These are phyloP conservation scores for Gandaritis pyraliata DNA, from an alignment of 2,888 invertebrate species.

Conservation along the genomic window DNA sequence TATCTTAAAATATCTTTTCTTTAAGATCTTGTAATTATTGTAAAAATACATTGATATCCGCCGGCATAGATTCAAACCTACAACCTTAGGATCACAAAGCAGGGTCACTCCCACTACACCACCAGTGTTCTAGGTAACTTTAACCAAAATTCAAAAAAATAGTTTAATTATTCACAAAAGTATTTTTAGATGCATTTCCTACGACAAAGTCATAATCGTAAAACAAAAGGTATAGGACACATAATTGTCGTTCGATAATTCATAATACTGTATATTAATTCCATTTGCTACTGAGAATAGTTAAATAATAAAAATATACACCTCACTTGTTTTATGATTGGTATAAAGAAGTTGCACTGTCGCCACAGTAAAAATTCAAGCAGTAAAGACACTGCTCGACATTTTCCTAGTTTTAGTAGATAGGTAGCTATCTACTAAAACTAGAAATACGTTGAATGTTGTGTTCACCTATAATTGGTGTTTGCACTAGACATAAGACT, in stretches of 20 bases:
- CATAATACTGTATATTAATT: conserved; percentile 55
- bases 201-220: conserved; percentile 25
- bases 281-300: conserved; percentile 56
- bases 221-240: conserved; percentile 25
- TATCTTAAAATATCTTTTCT: no score
- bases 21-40: no score
- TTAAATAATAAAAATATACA: conserved; percentile 50
- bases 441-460: no score
- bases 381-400: conserved; percentile 18
- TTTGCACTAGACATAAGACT: no score
- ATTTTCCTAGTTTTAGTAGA: no score
- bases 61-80: no score
- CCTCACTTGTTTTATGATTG: conserved; percentile 47
- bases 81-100: no score
- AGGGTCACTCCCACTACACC: no score
- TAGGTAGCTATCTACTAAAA: no score
- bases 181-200: not conserved
- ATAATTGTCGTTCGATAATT: conserved; percentile 48
- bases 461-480: no score
- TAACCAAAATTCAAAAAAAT: not conserved
- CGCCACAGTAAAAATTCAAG: conserved; percentile 4
- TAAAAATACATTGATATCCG: not conserved
- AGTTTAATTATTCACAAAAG: not conserved
- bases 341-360: conserved; percentile 51
- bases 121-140: not conserved